phyloP scores from a whole-genome alignment of 1,140 invertebrate genomes.

The Mercenaria mercenaria region DNA sequence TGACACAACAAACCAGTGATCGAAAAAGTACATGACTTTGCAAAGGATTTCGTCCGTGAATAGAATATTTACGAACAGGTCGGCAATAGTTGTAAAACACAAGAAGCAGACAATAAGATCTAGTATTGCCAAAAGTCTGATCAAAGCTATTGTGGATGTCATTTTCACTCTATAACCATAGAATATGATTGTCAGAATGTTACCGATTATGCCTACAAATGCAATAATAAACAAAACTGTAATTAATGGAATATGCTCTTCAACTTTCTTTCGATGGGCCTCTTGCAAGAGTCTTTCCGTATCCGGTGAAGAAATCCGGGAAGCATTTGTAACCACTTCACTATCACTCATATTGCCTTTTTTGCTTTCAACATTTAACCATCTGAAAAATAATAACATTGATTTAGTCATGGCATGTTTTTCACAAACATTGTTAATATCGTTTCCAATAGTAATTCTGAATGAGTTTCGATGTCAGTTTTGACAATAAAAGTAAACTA shows the following conservation, averaged over 20 bases:
- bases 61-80: constrained; percentile 7
- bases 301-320: background rate
- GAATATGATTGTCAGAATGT: constrained; percentile 43
- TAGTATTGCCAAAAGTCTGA: background rate
- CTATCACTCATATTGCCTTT: background rate
- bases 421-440: too few relatives aligned
- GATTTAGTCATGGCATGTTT: too few relatives aligned
- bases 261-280: background rate
- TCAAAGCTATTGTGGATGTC: background rate
- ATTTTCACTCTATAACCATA: constrained; percentile 17
- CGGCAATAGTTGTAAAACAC: background rate
- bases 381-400: too few relatives aligned
- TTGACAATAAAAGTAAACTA: too few relatives aligned
- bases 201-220: constrained; percentile 9
- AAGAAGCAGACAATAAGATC: constrained; percentile 28
- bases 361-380: too few relatives aligned
- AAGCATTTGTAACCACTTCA: background rate
- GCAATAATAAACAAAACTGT: background rate
- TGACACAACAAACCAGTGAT: background rate
- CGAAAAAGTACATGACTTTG: constrained; percentile 24
- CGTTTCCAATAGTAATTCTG: too few relatives aligned
- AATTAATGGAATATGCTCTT: constrained; percentile 12
- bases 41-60: background rate
- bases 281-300: background rate
- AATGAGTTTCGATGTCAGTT: too few relatives aligned